phyloP scores from a whole-genome alignment of 2,797 vertebrate genomes.

The Melopsittacus undulatus region DNA sequence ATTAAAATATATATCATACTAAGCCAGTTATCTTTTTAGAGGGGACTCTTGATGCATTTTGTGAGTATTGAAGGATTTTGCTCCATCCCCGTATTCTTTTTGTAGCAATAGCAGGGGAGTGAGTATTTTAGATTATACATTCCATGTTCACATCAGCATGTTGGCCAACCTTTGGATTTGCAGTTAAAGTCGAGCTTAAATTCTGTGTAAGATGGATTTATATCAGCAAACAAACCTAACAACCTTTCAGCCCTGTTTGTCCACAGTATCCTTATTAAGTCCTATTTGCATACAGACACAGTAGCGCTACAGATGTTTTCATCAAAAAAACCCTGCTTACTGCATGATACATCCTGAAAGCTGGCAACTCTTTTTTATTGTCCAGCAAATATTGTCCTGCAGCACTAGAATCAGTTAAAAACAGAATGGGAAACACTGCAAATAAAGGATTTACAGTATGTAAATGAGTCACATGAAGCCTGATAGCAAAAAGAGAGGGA shows the following conservation, averaged over 20 bases:
- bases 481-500: not conserved
- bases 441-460: not conserved
- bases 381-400: not conserved
- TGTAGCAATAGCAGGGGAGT: not conserved
- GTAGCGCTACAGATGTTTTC: not conserved
- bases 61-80: rapidly evolving
- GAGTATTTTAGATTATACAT: not conserved
- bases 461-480: not conserved
- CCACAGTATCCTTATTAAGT: too few relatives aligned
- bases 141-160: not conserved
- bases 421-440: not conserved
- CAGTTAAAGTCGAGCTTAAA: not conserved
- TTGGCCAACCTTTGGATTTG: not conserved
- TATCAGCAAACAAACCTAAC: not conserved
- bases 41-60: not conserved
- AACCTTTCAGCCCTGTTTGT: not conserved
- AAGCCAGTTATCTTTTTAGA: not conserved
- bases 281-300: not conserved
- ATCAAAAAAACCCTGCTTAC: not conserved
- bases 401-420: not conserved
- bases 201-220: not conserved
- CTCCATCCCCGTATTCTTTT: not conserved
- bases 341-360: not conserved
- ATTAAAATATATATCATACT: not conserved
- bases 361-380: not conserved